phyloP scores from a whole-genome alignment of 2,113 vertebrate species.

The Dicaeum eximium region DNA sequence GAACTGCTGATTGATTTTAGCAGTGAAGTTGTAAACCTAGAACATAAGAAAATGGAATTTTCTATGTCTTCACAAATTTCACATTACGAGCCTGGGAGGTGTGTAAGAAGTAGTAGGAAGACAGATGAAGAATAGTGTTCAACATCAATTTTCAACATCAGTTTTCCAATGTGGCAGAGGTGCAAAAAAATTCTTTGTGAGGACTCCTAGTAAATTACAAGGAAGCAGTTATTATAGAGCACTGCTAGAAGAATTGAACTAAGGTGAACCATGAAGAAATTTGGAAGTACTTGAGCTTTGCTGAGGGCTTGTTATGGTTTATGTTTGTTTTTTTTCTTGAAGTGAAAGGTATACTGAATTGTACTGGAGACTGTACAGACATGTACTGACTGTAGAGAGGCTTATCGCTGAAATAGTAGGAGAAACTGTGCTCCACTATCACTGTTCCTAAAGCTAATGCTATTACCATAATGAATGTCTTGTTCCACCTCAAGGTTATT shows the following conservation, averaged over 20 bases:
- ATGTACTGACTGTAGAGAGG: neutral
- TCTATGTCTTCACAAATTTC: neutral
- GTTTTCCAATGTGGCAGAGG: neutral
- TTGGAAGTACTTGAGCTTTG: neutral
- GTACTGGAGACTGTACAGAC: neutral
- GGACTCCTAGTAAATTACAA: neutral
- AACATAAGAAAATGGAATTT: neutral
- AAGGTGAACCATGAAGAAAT: neutral
- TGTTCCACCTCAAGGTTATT: neutral
- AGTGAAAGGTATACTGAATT: accelerated
- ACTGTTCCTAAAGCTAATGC: neutral
- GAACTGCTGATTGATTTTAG: neutral
- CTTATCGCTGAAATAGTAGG: neutral
- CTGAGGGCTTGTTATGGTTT: neutral
- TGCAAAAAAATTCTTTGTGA: neutral
- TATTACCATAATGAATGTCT: neutral
- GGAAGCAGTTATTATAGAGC: neutral
- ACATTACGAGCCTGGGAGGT: neutral
- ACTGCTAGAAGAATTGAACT: neutral
- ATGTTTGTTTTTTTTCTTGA: neutral
- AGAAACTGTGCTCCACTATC: neutral
- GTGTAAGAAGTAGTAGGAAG: neutral
- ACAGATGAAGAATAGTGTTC: neutral
- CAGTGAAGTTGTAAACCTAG: neutral
- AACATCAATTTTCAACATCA: neutral